Evolutionary conservation across 92 coral and sea anemone species (phyloP), one percentile per base, ranked within the genome.

Genomic region (Siderastrea radians): DNA sequence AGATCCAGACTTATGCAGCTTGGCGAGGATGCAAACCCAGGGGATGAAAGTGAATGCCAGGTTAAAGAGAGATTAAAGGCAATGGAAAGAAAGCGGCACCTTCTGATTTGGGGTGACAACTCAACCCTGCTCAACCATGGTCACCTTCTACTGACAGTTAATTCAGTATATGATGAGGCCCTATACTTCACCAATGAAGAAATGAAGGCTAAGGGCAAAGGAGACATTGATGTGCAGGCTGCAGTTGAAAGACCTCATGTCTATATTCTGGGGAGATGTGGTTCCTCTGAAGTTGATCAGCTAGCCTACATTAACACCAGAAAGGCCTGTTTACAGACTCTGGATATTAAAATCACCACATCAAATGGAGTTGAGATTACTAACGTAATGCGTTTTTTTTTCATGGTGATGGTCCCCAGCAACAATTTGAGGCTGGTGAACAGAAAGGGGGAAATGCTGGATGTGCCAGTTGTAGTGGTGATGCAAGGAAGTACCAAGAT

Each of bases 391-490:
- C 79, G 93, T 55, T 75, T 90, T 74, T 90, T 85, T 76, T 26
- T 26, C 90, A 90, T 84, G 90, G 90, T n/a, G 90, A 90, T 83
- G 88, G 89, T 62, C 89, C 93, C 44, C 80, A 85, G 43, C 93
- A 86, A 70, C 73, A 71, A 47, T 86, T 90, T 60, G 90, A 90
- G 65, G 69, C 79, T 86, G 90, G 84, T 50, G 73, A 86, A 63
- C 90, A 86, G 64, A 86, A 86, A 75, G 90, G 80, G 64, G 90
- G 90, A 44, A 79, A 86, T 79, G 85, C 90, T 68, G 90, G 90
- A 63, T 69, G 85, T 78, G 64, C 78, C 6, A 75, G 80, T 68
- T 78, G 90, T 82, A 86, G 85, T 79, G 86, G 85, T 55, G 85
- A 78, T 79, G 79, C 90, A 79, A 79, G 73, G 63, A 78, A 68